Evolutionary conservation across 2,888 invertebrate species (phyloP).

Genomic region (Meganola albula): DNA sequence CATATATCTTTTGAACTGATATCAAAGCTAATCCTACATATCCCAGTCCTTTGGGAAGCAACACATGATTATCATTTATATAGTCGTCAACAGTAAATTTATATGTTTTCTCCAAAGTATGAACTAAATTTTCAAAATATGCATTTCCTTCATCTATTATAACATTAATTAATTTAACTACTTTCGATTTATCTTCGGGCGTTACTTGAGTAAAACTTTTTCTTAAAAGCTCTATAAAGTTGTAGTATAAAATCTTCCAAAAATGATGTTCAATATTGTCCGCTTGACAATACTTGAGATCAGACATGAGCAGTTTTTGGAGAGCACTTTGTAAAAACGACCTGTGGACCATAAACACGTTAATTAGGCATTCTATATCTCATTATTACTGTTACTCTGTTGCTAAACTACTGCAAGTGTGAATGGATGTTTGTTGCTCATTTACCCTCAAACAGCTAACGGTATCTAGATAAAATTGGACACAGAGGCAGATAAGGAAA

Average conservation of each 20-base stretch:
- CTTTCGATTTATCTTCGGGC: constrained; percentile 80
- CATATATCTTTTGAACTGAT: constrained; percentile 90
- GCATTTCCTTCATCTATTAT: constrained; percentile 88
- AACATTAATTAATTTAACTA: constrained; percentile 80
- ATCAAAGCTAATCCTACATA: constrained; percentile 86
- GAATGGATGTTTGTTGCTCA: too few species aligned
- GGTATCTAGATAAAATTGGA: too few species aligned
- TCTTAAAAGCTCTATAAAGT: constrained; percentile 89
- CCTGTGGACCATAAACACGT: too few species aligned
- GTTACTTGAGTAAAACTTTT: constrained; percentile 80
- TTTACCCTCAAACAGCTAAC: too few species aligned
- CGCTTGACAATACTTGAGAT: constrained; percentile 90
- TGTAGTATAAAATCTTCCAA: constrained; percentile 94
- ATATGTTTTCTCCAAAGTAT: constrained; percentile 84
- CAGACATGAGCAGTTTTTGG: constrained; percentile 82
- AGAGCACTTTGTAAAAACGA: constrained; percentile 82
- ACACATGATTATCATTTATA: constrained; percentile 76
- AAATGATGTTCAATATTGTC: constrained; percentile 93
- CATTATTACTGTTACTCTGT: too few species aligned
- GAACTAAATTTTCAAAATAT: constrained; percentile 87
- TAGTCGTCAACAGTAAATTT: constrained; percentile 83
- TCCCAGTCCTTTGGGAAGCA: constrained; percentile 80
- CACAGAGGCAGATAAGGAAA: too few species aligned
- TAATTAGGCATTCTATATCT: too few species aligned
- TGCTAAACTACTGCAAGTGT: too few species aligned